Conservation (phyloP, 2,113 vertebrate species). For the Anhinga anhinga region DNA sequence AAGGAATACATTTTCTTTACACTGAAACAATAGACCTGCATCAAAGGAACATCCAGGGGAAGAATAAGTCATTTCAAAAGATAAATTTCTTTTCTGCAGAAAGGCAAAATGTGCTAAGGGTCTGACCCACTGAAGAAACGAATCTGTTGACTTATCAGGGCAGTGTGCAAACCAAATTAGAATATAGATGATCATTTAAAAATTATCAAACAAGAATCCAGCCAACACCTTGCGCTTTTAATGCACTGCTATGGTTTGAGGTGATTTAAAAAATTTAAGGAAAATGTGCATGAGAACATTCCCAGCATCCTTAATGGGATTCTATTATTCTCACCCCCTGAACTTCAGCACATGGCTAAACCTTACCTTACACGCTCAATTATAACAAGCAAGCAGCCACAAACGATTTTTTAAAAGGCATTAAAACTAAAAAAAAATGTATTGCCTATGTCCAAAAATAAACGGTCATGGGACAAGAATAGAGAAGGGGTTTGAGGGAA, state of each 20-base stretch:
- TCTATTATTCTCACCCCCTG: not conserved
- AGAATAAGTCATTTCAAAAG: slow-evolving; percentile 62
- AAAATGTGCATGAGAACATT: not conserved
- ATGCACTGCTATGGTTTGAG: not conserved
- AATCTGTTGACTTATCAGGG: slow-evolving; percentile 17
- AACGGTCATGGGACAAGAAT: not conserved
- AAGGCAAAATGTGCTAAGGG: not conserved
- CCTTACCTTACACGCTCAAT: not conserved
- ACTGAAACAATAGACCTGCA: slow-evolving; percentile 75
- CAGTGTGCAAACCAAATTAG: not conserved
- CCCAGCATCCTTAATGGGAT: not conserved
- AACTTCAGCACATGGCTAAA: not conserved
- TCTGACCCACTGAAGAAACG: not conserved
- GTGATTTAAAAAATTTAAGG: not conserved
- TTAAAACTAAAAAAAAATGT: not conserved
- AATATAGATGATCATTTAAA: not conserved
- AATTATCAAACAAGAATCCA: not conserved
- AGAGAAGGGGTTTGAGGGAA: not conserved
- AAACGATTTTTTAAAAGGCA: not conserved
- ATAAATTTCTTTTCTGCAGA: slow-evolving; percentile 43
- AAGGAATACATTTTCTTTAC: slow-evolving; percentile 73
- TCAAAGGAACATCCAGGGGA: slow-evolving; percentile 62
- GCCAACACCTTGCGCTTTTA: not conserved
- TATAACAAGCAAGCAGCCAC: not conserved
- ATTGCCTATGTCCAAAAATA: not conserved